phyloP scores from a whole-genome alignment of 64 coral and sea anemone genomes.

The Platygyra sinensis region DNA sequence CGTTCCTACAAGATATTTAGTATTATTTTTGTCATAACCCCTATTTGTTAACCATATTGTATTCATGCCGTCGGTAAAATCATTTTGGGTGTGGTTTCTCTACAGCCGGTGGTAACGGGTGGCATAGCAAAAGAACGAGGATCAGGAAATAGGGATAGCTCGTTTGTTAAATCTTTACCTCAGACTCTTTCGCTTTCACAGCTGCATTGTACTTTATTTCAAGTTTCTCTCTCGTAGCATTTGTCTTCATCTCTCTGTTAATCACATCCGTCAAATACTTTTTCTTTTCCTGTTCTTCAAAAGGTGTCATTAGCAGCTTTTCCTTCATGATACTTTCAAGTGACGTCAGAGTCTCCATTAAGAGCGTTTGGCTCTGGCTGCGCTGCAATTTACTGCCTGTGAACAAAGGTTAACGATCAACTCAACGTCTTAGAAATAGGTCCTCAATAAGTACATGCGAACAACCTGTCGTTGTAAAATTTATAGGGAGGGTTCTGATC shows the following conservation, averaged over 20 bases:
- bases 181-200: slow-evolving; percentile 67
- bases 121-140: too few relatives aligned
- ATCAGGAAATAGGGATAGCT: too few relatives aligned
- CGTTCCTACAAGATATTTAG: too few relatives aligned
- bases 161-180: slow-evolving; percentile 46
- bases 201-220: slow-evolving; percentile 70
- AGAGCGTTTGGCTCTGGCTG: background rate
- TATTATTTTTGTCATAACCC: too few relatives aligned
- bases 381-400: background rate
- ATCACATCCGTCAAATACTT: slow-evolving; percentile 57
- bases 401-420: background rate
- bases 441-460: too few relatives aligned
- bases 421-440: background rate
- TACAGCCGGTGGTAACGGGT: too few relatives aligned
- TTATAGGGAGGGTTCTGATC: too few relatives aligned
- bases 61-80: too few relatives aligned
- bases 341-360: slow-evolving; percentile 12
- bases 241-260: slow-evolving; percentile 75
- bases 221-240: slow-evolving; percentile 54
- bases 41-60: too few relatives aligned
- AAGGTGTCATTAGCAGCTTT: slow-evolving; percentile 56
- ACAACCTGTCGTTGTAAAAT: too few relatives aligned
- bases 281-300: slow-evolving; percentile 63
- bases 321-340: slow-evolving; percentile 67
- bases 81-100: too few relatives aligned